phyloP scores from a whole-genome alignment of 2,888 invertebrate genomes.

The Hydrotaea diabolus region DNA sequence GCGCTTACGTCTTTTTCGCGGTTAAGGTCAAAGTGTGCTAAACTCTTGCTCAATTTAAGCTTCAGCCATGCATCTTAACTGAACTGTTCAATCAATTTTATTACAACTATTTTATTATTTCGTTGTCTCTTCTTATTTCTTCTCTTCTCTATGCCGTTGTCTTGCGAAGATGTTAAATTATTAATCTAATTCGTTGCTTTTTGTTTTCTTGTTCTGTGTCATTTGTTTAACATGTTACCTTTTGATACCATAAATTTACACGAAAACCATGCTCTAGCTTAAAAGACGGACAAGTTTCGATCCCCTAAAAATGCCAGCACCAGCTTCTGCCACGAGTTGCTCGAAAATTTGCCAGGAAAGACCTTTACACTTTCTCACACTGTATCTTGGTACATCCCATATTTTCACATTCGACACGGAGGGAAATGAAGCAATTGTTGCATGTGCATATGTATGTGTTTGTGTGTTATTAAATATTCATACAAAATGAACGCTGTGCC shows the following conservation, averaged over 20 bases:
- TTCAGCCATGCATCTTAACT: background rate
- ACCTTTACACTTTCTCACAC: slow-evolving; percentile 34
- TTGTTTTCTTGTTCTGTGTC: background rate
- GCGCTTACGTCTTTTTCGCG: too few species aligned
- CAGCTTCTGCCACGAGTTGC: background rate
- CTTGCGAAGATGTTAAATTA: slow-evolving; percentile 52
- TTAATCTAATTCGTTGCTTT: slow-evolving; percentile 41
- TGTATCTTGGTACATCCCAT: slow-evolving; percentile 13
- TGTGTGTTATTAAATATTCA: slow-evolving; percentile 60
- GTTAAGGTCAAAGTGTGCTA: too few species aligned
- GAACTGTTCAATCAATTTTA: slow-evolving; percentile 21
- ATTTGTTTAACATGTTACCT: slow-evolving; percentile 47
- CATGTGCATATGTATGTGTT: slow-evolving; percentile 14
- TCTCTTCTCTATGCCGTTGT: background rate
- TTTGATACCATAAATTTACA: slow-evolving; percentile 52
- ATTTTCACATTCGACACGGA: background rate
- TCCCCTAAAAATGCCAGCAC: background rate
- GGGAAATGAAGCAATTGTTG: slow-evolving; percentile 1
- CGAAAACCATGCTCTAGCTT: background rate
- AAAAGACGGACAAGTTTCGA: background rate
- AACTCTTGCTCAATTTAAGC: too few species aligned
- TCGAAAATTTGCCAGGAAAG: background rate
- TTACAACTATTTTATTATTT: slow-evolving; percentile 27
- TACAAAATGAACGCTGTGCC: slow-evolving; percentile 52
- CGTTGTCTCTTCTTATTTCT: background rate